These are phyloP conservation scores for Oxystoma pomonae DNA, from an alignment of 2,888 invertebrate species.

Conservation along the genomic window DNA sequence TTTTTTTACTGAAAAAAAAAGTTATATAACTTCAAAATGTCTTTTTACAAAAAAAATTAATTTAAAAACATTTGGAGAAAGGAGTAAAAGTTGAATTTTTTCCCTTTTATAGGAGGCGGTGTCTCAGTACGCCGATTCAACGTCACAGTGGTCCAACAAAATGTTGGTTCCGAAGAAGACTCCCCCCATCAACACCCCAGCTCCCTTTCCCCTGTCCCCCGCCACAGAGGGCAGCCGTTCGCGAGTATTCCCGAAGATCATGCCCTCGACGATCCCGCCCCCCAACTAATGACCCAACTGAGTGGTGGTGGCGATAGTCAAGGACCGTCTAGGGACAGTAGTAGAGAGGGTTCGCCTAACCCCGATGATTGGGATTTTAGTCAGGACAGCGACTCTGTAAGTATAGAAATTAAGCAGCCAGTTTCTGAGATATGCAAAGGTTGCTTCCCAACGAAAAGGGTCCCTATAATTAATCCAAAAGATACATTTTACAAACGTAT, in stretches of 20 bases:
- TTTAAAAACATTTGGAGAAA: too few species aligned
- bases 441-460: too few species aligned
- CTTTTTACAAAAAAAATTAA: too few species aligned
- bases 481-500: too few species aligned
- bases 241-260: conserved; percentile 50
- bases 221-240: conserved; percentile 46
- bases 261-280: conserved; percentile 46
- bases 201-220: conserved; percentile 40
- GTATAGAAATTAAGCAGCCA: too few species aligned
- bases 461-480: too few species aligned
- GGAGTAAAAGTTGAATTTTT: too few species aligned
- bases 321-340: conserved; percentile 17
- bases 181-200: conserved; percentile 31
- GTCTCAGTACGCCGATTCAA: conserved; percentile 50
- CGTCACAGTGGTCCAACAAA: conserved; percentile 45
- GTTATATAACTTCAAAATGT: too few species aligned
- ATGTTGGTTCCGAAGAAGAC: conserved; percentile 3
- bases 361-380: conserved; percentile 48
- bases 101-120: neutral
- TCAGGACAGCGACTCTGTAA: conserved; percentile 42
- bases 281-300: conserved; percentile 14
- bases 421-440: too few species aligned
- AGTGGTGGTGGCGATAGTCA: neutral
- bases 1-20: too few species aligned
- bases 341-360: conserved; percentile 42